Evolutionary conservation across 1,140 invertebrate genomes (phyloP).

Genomic region (Zaprionus gabonicus): DNA sequence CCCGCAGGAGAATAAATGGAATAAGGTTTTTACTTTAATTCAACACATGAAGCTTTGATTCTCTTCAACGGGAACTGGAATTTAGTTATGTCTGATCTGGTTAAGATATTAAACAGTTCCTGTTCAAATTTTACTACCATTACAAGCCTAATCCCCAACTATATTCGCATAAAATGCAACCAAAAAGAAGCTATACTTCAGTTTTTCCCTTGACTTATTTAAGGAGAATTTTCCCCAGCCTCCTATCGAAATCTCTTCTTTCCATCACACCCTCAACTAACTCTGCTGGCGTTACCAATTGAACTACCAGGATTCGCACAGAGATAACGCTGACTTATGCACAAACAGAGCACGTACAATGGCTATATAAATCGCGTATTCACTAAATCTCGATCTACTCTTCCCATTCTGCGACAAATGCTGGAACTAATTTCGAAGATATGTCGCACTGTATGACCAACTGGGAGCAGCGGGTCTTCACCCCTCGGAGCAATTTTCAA

Average conservation of each 20-base stretch:
- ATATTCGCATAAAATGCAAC: background rate
- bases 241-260: background rate
- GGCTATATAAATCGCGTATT: constrained; percentile 13
- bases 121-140: no score
- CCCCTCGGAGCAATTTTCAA: constrained; percentile 62
- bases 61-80: no score
- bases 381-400: background rate
- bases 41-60: no score
- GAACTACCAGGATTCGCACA: background rate
- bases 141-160: no score
- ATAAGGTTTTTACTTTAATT: background rate
- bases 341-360: background rate
- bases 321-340: background rate
- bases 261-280: background rate
- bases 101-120: no score
- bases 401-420: constrained; percentile 19
- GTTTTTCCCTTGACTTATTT: background rate
- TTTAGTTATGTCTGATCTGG: no score
- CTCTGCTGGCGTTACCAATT: background rate
- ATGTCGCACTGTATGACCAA: background rate
- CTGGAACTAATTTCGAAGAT: constrained; percentile 61
- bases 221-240: background rate
- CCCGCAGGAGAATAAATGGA: background rate
- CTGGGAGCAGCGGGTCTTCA: constrained; percentile 25
- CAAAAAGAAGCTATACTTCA: background rate